Base-by-base conservation (phyloP, 2,797 vertebrate genomes). In the Notolabrus celidotus region DNA sequence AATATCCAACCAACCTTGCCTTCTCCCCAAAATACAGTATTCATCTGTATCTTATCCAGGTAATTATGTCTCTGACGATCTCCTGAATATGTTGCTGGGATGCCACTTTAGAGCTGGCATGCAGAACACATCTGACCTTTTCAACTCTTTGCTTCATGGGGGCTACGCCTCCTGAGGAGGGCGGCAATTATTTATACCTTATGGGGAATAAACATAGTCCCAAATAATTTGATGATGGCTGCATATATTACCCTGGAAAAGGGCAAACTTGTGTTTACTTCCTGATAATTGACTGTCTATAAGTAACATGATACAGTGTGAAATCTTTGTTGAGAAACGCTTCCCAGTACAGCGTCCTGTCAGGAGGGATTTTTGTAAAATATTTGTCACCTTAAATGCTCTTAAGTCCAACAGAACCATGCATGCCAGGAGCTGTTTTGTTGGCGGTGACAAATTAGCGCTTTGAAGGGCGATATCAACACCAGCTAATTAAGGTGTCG, bases 401-500 rank as follows among this genome's bases (percentile, higher is more conserved):
- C 57, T 49, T 23, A 84, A 73, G 63, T 62, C 75, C 73, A 70
- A 17, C 73, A 73, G 53, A 80, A 67, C 61, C 9, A 12, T 9
- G 63, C 52, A 58, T 87, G 80, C 88, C 86, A 89, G 86, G 54
- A 75, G 73, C 80, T 78, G 80, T 84, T 89, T 89, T 79, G 82
- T 69, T 74, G 60, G 58, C 36, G 46, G 79, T 89, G 86, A 86
- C 86, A 91, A 88, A 91, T 91, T 88, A 90, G 69, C 57, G 33
- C 46, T 77, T 83, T 84, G 90, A 89, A 89, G 90, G 89, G 77
- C 86, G 82, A 89, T 86, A 89, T 87, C 86, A 85, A 85, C 88
- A 88, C 82, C 78, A 79, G 90, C 92, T 94, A 94, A 95, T 94
- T 93, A 94, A 93, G 92, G 91, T 93, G 92, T 92, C 73, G 86